Conservation (phyloP, 2,113 vertebrate species). For the Peromyscus leucopus region DNA sequence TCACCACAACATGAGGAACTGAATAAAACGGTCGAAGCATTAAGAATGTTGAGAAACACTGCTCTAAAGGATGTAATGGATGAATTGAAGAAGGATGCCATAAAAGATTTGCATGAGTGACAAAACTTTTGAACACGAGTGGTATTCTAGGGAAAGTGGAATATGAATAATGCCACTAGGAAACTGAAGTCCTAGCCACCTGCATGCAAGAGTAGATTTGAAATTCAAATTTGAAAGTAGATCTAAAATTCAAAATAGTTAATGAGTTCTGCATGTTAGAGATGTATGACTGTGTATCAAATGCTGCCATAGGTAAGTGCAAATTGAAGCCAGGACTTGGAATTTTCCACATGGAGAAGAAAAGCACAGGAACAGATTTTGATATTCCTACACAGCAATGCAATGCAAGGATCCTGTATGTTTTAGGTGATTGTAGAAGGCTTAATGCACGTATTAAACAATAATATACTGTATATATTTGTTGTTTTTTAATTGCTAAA, state of each 20-base stretch:
- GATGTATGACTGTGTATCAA: neutral
- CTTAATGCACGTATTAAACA: neutral
- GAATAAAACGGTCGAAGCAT: neutral
- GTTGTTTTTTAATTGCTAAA: neutral
- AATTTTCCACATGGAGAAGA: neutral
- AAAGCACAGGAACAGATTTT: neutral
- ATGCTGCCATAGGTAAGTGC: neutral
- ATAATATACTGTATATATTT: neutral
- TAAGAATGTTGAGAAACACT: neutral
- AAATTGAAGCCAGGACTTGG: neutral
- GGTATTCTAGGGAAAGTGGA: neutral
- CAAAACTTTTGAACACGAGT: neutral
- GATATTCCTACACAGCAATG: no score
- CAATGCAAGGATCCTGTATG: neutral
- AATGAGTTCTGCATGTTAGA: neutral
- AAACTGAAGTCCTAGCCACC: neutral
- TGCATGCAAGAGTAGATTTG: no score
- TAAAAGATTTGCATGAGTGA: neutral
- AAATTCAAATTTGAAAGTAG: neutral
- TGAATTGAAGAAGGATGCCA: neutral
- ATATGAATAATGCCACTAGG: neutral
- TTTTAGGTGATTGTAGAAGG: neutral
- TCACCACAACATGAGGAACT: neutral
- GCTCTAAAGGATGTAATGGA: neutral
- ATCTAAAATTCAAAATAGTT: neutral